Percentiles rank a stretch among this genome's conserved stretches.
Evolutionary conservation across 1,140 invertebrate genomes (phyloP).

Genomic region (Pantala flavescens): DNA sequence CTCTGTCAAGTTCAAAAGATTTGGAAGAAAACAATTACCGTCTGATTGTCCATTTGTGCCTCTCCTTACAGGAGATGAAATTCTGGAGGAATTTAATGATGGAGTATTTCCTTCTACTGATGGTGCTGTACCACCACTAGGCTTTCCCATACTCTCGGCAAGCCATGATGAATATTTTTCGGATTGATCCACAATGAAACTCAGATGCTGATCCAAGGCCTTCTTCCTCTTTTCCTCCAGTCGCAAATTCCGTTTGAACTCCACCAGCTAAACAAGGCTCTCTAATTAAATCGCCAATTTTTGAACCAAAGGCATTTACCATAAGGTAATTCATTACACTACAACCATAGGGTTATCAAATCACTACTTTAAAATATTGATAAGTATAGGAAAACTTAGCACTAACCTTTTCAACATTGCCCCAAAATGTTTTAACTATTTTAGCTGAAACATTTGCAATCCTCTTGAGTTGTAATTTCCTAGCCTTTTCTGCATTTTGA

Average conservation of each 20-base stretch:
- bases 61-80: conserved; percentile 34
- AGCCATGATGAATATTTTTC: conserved; percentile 92
- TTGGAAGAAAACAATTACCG: conserved; percentile 29
- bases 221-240: conserved; percentile 92
- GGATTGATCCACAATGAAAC: conserved; percentile 97
- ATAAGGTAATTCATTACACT: not conserved
- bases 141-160: conserved; percentile 68
- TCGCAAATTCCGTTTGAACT: conserved; percentile 85
- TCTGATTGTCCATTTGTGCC: conserved; percentile 33
- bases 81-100: conserved; percentile 32
- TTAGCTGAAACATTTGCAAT: conserved; percentile 85
- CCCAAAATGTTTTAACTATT: conserved; percentile 91
- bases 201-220: conserved; percentile 91
- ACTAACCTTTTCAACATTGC: conserved; percentile 82
- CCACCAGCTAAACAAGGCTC: conserved; percentile 58
- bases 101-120: conserved; percentile 17
- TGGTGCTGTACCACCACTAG: conserved; percentile 27
- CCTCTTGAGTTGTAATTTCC: conserved; percentile 72
- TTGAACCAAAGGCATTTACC: not conserved
- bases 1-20: no score
- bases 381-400: not conserved
- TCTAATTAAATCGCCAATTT: conserved; percentile 10
- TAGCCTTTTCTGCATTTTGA: conserved; percentile 82
- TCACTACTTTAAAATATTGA: not conserved
- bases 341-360: not conserved